These are phyloP conservation scores for Corythaixoides concolor DNA, from an alignment of 2,113 vertebrate genomes.

Conservation along the genomic window DNA sequence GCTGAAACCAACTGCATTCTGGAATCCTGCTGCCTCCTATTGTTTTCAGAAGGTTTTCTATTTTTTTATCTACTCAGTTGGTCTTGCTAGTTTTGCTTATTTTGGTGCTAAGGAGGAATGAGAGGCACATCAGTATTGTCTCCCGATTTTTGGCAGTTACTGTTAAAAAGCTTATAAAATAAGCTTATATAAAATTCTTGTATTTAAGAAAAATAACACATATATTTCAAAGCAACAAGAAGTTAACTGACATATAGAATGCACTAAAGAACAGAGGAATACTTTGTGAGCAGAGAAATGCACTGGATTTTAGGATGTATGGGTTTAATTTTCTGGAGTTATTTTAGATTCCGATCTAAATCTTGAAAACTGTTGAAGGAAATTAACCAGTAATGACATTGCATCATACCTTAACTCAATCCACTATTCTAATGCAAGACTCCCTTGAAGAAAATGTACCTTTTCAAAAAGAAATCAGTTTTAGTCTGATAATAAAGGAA, in stretches of 20 bases:
- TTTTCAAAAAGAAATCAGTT: background rate
- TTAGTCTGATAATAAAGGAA: background rate
- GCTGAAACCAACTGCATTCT: background rate
- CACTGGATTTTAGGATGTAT: background rate
- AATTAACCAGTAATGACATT: background rate
- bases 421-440: background rate
- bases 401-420: background rate
- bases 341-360: background rate
- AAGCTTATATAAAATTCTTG: background rate
- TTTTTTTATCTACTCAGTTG: slow-evolving; percentile 45
- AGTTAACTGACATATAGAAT: background rate
- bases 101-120: slow-evolving; percentile 9
- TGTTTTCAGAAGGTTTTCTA: slow-evolving; percentile 17
- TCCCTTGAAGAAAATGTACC: background rate
- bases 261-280: background rate
- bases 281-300: background rate
- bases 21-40: background rate
- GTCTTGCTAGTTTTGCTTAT: slow-evolving; percentile 27
- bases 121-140: background rate
- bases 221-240: background rate
- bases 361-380: background rate
- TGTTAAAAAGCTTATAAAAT: slow-evolving; percentile 8
- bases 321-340: background rate
- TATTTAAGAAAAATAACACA: slow-evolving; percentile 23
- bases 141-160: background rate